A percentile compares a stretch with the other conserved stretches of the same genome.
These are phyloP conservation scores for Ranitomeya imitator DNA, from an alignment of 2,113 vertebrate species.

Conservation along the genomic window DNA sequence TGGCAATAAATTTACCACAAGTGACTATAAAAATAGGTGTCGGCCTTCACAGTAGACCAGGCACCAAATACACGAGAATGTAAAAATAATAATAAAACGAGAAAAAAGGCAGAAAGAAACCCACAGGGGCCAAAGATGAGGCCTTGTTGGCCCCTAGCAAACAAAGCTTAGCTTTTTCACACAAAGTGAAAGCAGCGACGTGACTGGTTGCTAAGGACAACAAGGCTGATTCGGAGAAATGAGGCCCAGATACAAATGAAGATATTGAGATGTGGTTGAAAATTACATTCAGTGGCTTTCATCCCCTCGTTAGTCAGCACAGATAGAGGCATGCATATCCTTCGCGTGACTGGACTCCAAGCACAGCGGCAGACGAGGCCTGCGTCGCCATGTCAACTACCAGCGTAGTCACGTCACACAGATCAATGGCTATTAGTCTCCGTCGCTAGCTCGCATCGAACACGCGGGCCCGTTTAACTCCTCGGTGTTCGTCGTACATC, in stretches of 20 bases:
- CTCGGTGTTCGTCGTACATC: not conserved
- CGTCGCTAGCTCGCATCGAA: not conserved
- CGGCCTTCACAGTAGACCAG: not conserved
- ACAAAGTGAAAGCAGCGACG: not conserved
- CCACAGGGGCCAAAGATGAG: not conserved
- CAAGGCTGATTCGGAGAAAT: not conserved
- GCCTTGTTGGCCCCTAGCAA: not conserved
- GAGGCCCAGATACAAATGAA: not conserved
- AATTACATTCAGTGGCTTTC: slow-evolving; percentile 15
- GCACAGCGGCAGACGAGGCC: not conserved
- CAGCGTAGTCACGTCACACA: not conserved
- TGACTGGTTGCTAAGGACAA: not conserved
- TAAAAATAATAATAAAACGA: not conserved
- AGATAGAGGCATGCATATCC: not conserved
- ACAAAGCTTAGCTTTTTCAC: not conserved
- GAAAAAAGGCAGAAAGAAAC: not conserved
- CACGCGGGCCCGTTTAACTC: not conserved
- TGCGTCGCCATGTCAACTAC: not conserved
- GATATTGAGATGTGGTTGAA: not conserved
- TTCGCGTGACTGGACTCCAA: not conserved
- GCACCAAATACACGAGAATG: not conserved
- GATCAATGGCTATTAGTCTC: slow-evolving; percentile 4
- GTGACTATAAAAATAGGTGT: not conserved
- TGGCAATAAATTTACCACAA: not conserved
- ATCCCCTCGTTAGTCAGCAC: not conserved